A percentile compares a stretch with the other conserved stretches of the same genome.
These are phyloP conservation scores for Limanda limanda DNA, from an alignment of 2,113 vertebrate species.

Conservation along the genomic window DNA sequence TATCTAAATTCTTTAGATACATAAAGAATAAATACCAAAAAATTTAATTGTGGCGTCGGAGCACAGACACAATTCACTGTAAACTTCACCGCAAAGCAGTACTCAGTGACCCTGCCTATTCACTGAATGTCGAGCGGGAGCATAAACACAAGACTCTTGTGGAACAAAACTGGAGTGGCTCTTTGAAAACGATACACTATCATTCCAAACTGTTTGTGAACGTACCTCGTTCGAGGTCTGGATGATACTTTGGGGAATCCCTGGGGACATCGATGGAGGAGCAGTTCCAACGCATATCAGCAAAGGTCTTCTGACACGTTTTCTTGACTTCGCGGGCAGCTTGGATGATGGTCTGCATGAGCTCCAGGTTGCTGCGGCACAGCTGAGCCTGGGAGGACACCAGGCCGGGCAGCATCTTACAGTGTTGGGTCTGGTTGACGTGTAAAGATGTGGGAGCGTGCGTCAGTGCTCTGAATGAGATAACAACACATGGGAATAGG, in stretches of 20 bases:
- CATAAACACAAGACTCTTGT: slow-evolving; percentile 14
- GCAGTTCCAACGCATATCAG: slow-evolving; percentile 99
- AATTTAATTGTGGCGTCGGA: background rate
- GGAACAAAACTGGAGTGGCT: background rate
- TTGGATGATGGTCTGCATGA: slow-evolving; percentile 96
- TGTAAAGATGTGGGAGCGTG: slow-evolving; percentile 86
- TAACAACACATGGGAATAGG: slow-evolving; percentile 2
- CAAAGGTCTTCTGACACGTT: slow-evolving; percentile 93
- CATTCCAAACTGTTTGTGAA: background rate
- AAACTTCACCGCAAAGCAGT: slow-evolving; percentile 13
- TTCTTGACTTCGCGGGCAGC: slow-evolving; percentile 93
- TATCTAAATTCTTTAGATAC: background rate
- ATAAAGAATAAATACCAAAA: background rate
- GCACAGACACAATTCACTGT: slow-evolving; percentile 13
- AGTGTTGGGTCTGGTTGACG: slow-evolving; percentile 96
- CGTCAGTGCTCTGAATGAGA: slow-evolving; percentile 86
- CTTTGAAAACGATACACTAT: slow-evolving; percentile 10
- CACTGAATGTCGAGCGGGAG: slow-evolving; percentile 6
- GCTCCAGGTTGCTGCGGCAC: slow-evolving; percentile 96
- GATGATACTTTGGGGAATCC: slow-evolving; percentile 89
- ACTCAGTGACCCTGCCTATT: slow-evolving; percentile 22
- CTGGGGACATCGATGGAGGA: slow-evolving; percentile 91
- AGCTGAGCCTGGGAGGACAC: slow-evolving; percentile 96
- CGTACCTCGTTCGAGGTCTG: slow-evolving; percentile 96
- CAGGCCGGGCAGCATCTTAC: slow-evolving; percentile 93